These are phyloP conservation scores for Orthosia cruda DNA, from an alignment of 2,888 invertebrate species.

Conservation along the genomic window DNA sequence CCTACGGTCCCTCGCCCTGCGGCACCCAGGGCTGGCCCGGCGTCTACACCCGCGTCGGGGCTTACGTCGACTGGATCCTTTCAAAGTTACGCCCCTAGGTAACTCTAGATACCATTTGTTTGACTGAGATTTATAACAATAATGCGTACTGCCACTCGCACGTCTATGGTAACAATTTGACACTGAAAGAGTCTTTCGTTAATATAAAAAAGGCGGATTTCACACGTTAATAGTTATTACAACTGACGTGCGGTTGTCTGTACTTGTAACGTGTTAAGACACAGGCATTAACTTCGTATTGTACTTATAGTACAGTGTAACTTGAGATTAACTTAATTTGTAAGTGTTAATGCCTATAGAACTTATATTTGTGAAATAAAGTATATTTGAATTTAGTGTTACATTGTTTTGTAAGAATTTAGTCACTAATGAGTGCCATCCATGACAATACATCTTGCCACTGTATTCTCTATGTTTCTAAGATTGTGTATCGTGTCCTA, in stretches of 20 bases:
- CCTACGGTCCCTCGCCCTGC: slow-evolving; percentile 88
- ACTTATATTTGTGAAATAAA: slow-evolving; percentile 39
- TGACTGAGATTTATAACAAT: slow-evolving; percentile 55
- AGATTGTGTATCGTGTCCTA: slow-evolving; percentile 42
- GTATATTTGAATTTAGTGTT: slow-evolving; percentile 36
- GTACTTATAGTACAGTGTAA: slow-evolving; percentile 37
- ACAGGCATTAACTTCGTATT: slow-evolving; percentile 52
- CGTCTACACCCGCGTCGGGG: slow-evolving; percentile 93
- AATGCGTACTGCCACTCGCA: slow-evolving; percentile 8
- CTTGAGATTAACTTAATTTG: slow-evolving; percentile 56
- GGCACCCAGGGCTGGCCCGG: slow-evolving; percentile 93
- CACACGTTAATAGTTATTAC: background rate
- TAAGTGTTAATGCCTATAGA: slow-evolving; percentile 48
- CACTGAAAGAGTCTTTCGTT: background rate
- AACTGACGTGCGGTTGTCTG: slow-evolving; percentile 7
- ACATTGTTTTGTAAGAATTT: slow-evolving; percentile 62
- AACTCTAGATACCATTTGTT: slow-evolving; percentile 30
- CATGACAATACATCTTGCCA: slow-evolving; percentile 68
- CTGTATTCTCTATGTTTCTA: slow-evolving; percentile 53
- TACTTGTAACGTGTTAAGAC: slow-evolving; percentile 1
- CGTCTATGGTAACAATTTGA: slow-evolving; percentile 6
- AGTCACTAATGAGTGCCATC: slow-evolving; percentile 73
- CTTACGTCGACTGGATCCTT: slow-evolving; percentile 93
- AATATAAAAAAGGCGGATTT: background rate
- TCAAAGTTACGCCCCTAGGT: slow-evolving; percentile 90